Evolutionary conservation across 1,140 invertebrate genomes (phyloP).

Genomic region (Riptortus pedestris): DNA sequence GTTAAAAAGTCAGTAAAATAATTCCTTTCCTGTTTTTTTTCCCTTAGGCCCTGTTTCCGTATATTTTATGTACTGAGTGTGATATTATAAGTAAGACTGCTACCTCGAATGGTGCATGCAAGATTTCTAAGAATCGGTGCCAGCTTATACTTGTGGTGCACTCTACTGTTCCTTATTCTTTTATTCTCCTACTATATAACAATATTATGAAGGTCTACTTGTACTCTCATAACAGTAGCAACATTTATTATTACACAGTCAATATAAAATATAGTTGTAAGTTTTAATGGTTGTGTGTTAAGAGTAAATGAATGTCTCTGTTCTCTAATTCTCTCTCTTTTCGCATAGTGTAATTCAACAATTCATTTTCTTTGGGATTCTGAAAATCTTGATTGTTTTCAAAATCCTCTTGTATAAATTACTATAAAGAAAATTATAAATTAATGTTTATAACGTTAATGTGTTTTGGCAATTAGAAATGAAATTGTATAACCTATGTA

Average conservation of each 20-base stretch:
- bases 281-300: slow-evolving; percentile 15
- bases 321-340: background rate
- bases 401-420: background rate
- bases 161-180: slow-evolving; percentile 24
- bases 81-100: slow-evolving; percentile 29
- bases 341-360: background rate
- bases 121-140: slow-evolving; percentile 24
- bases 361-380: background rate
- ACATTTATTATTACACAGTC: slow-evolving; percentile 10
- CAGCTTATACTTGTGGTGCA: slow-evolving; percentile 28
- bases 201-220: slow-evolving; percentile 18
- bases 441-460: background rate
- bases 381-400: too few relatives aligned
- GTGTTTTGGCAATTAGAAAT: slow-evolving; percentile 8
- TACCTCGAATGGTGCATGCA: slow-evolving; percentile 29
- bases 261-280: slow-evolving; percentile 12
- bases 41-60: background rate
- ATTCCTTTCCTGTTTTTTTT: too few relatives aligned
- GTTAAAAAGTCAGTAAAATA: too few relatives aligned
- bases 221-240: slow-evolving; percentile 22
- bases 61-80: slow-evolving; percentile 27
- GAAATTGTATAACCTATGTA: slow-evolving; percentile 9
- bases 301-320: slow-evolving; percentile 18
- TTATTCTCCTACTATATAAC: slow-evolving; percentile 22
- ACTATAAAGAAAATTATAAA: background rate